Evolutionary conservation across 2,888 invertebrate species (phyloP).

Genomic region (Nasonia oneida): DNA sequence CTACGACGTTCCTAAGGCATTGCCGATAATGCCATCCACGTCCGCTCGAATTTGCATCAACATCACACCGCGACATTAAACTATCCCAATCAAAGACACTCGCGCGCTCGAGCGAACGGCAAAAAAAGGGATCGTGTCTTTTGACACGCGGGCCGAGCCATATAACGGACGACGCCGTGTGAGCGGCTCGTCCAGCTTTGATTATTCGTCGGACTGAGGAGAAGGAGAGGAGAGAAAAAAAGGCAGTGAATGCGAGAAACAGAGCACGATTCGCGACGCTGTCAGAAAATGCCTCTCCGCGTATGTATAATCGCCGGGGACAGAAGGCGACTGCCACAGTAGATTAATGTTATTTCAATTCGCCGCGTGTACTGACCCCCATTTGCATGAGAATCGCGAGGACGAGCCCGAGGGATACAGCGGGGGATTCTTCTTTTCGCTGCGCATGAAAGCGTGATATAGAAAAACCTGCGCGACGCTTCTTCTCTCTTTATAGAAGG

Average conservation of each 20-base stretch:
- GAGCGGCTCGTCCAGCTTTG: conserved; percentile 39
- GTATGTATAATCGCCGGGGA: conserved; percentile 68
- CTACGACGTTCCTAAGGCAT: background rate
- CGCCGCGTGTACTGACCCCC: conserved; percentile 71
- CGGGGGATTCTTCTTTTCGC: conserved; percentile 10
- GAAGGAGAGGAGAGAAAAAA: conserved; percentile 12
- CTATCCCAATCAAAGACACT: conserved; percentile 42
- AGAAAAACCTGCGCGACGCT: conserved; percentile 38
- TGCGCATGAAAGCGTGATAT: conserved; percentile 33
- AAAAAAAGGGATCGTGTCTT: background rate
- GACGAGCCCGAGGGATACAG: conserved; percentile 11
- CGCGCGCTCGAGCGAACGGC: background rate
- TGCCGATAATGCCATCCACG: conserved; percentile 30
- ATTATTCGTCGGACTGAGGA: conserved; percentile 14
- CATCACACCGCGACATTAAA: conserved; percentile 39
- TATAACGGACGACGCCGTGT: conserved; percentile 19
- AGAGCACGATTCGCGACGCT: conserved; percentile 41
- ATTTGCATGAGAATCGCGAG: conserved; percentile 72
- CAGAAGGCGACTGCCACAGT: conserved; percentile 70
- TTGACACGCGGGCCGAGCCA: background rate
- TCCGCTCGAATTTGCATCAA: conserved; percentile 46
- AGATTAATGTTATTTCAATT: conserved; percentile 76
- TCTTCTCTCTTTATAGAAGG: background rate
- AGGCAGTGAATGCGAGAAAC: conserved; percentile 25
- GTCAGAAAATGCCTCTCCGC: conserved; percentile 23